A percentile compares a stretch with the other conserved stretches of the same genome.
Evolutionary conservation across 2,888 invertebrate genomes (phyloP).

Genomic region (Saturnia japonica): DNA sequence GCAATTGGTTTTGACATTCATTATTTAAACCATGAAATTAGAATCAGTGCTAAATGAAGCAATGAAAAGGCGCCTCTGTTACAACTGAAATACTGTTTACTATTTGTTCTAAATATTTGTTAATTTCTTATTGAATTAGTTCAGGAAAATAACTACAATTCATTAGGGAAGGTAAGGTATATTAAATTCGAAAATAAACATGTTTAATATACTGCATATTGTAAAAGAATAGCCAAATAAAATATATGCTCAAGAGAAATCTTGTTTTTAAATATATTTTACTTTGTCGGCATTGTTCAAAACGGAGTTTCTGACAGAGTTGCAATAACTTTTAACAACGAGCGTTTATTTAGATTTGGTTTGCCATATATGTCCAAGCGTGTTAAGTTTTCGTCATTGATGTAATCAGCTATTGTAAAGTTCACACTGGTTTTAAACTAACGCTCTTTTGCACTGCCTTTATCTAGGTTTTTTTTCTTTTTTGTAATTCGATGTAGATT

Average conservation of each 20-base stretch:
- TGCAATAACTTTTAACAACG: constrained; percentile 3
- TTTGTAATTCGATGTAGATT: constrained; percentile 2
- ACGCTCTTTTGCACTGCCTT: not conserved
- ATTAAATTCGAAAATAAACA: too few relatives aligned
- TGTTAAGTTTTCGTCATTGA: constrained; percentile 7
- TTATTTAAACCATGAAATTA: not conserved
- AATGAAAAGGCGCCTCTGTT: not conserved
- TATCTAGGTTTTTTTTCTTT: not conserved
- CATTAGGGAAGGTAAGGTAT: too few relatives aligned
- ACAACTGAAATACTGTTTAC: not conserved
- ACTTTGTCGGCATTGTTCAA: constrained; percentile 11
- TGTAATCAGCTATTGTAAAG: constrained; percentile 2
- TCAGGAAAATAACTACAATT: too few relatives aligned
- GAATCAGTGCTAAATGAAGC: not conserved
- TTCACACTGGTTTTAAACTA: constrained; percentile 9
- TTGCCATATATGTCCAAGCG: constrained; percentile 9
- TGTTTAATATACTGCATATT: not conserved
- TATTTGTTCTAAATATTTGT: not conserved
- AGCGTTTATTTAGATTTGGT: not conserved
- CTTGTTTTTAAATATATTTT: not conserved
- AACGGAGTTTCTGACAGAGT: not conserved
- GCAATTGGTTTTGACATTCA: not conserved
- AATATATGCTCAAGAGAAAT: not conserved
- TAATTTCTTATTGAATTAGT: too few relatives aligned
- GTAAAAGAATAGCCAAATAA: not conserved